Evolutionary conservation across 2,797 vertebrate species (phyloP).

Genomic region (Myoxocephalus aenaeus): DNA sequence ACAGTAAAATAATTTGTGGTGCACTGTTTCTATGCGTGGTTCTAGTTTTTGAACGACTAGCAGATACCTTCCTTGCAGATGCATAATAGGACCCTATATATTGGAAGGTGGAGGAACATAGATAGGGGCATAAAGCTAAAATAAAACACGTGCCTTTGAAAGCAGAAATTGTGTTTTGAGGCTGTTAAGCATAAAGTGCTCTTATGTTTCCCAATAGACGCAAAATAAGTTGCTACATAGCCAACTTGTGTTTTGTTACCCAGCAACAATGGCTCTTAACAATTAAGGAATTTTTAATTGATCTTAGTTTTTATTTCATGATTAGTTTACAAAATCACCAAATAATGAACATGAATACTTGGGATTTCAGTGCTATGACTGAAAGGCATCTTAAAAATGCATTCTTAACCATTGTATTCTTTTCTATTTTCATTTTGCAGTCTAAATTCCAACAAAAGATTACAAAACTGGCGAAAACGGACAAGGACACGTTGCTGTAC

Average conservation of each 20-base stretch:
- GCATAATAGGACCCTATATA: slow-evolving; percentile 15
- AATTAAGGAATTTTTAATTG: not conserved
- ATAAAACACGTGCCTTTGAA: slow-evolving; percentile 3
- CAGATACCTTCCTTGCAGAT: slow-evolving; percentile 25
- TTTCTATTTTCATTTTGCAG: slow-evolving; percentile 50
- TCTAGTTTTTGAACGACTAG: slow-evolving; percentile 38
- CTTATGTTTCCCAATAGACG: not conserved
- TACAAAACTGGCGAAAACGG: slow-evolving; percentile 72
- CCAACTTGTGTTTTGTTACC: slow-evolving; percentile 16
- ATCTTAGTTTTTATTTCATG: slow-evolving; percentile 14
- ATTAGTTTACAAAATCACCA: slow-evolving; percentile 25
- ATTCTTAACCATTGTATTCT: not conserved
- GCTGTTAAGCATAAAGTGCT: not conserved
- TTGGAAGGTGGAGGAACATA: slow-evolving; percentile 7
- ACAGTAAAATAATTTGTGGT: slow-evolving; percentile 13
- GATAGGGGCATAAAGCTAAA: slow-evolving; percentile 7
- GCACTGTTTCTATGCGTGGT: slow-evolving; percentile 32
- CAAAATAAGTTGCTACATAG: not conserved
- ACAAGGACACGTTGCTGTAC: slow-evolving; percentile 56
- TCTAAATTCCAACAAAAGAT: slow-evolving; percentile 77
- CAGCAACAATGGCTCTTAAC: slow-evolving; percentile 12
- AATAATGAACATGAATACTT: slow-evolving; percentile 15
- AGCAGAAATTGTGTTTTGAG: slow-evolving; percentile 6
- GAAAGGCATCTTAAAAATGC: not conserved
- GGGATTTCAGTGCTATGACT: not conserved